Conservation (phyloP, 2,888 invertebrate species). For the Ophonus ardosiacus region DNA sequence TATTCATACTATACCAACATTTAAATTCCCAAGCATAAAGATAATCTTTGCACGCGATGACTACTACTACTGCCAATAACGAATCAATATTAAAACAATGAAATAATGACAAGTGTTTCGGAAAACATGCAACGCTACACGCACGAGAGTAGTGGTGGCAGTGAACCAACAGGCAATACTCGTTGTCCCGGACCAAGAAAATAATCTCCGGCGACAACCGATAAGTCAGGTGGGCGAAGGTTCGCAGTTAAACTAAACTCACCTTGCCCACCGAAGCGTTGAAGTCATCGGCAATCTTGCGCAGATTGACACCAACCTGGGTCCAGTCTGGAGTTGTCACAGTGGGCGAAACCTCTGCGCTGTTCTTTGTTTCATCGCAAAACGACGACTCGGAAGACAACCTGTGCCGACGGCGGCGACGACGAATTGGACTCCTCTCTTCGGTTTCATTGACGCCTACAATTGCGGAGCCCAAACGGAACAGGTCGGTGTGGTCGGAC, state of each 20-base stretch:
- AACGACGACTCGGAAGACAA: slow-evolving; percentile 69
- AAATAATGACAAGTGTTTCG: not conserved
- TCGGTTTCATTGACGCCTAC: not conserved
- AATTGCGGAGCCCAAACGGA: slow-evolving; percentile 24
- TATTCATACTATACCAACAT: no score
- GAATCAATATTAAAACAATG: slow-evolving; percentile 16
- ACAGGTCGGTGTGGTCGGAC: slow-evolving; percentile 26
- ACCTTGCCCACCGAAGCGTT: slow-evolving; percentile 68
- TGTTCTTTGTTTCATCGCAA: slow-evolving; percentile 69
- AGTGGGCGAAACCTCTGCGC: slow-evolving; percentile 67
- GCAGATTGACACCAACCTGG: slow-evolving; percentile 71
- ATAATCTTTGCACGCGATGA: slow-evolving; percentile 20
- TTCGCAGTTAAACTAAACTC: slow-evolving; percentile 68
- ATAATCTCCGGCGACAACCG: slow-evolving; percentile 58
- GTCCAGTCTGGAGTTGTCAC: slow-evolving; percentile 69
- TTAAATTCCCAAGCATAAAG: not conserved
- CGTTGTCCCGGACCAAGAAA: slow-evolving; percentile 27
- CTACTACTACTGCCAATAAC: not conserved
- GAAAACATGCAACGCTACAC: slow-evolving; percentile 9
- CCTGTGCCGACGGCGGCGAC: slow-evolving; percentile 67
- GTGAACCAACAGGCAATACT: slow-evolving; percentile 26
- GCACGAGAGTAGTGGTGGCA: not conserved
- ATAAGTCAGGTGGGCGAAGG: slow-evolving; percentile 66
- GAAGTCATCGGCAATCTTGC: slow-evolving; percentile 70
- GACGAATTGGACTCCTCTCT: slow-evolving; percentile 40